phyloP scores from a whole-genome alignment of 2,113 vertebrate genomes.

The Epinephelus fuscoguttatus region DNA sequence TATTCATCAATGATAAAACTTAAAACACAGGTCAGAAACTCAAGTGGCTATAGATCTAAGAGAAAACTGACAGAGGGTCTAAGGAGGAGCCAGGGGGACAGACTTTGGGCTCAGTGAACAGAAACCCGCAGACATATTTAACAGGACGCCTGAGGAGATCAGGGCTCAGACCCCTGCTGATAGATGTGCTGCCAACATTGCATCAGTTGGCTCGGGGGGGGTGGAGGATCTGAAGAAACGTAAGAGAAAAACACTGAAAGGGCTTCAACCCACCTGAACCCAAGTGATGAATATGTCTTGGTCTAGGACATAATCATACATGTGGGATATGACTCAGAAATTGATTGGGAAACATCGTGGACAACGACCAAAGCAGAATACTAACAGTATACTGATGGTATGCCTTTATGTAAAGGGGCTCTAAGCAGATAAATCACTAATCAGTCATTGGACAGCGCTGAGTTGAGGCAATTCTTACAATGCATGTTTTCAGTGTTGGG shows the following conservation, averaged over 20 bases:
- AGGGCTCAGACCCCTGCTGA: constrained; percentile 10
- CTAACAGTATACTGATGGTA: too few relatives aligned
- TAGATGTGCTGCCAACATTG: background rate
- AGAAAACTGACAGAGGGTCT: background rate
- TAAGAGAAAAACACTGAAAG: background rate
- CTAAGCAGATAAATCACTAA: background rate
- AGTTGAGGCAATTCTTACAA: background rate
- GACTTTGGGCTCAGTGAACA: constrained; percentile 9
- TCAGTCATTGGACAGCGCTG: background rate
- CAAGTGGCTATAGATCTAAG: background rate
- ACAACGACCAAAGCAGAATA: background rate
- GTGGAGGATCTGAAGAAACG: too few relatives aligned
- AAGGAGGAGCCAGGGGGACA: background rate
- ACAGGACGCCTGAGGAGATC: background rate
- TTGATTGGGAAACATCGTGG: background rate
- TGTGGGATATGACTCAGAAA: background rate
- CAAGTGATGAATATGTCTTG: background rate
- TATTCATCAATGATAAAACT: background rate
- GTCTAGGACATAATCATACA: background rate
- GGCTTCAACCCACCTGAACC: background rate
- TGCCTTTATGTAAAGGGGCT: background rate
- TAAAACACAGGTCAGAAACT: background rate
- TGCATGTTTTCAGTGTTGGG: background rate
- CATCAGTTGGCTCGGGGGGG: background rate
- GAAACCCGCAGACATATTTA: constrained; percentile 1